These are phyloP conservation scores for Rhagoletis zephyria DNA, from an alignment of 1,140 invertebrate genomes.

Conservation along the genomic window DNA sequence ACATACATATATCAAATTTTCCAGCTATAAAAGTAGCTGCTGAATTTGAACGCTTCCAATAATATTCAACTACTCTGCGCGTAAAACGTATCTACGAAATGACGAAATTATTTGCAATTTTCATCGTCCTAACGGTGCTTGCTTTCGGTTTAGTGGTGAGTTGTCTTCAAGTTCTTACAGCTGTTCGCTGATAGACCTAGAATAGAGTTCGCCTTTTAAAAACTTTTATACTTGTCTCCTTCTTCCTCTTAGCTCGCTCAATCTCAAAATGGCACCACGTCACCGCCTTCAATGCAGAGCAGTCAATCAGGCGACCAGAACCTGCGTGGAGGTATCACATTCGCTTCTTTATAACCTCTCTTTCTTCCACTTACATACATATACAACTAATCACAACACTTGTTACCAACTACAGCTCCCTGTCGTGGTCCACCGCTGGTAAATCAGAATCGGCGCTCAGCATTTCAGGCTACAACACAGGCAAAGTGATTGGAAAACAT, in stretches of 20 bases:
- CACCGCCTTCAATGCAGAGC: not conserved
- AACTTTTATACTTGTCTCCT: not conserved
- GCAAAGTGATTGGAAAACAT: not conserved
- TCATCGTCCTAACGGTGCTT: not conserved
- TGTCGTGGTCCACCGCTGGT: slow-evolving; percentile 7
- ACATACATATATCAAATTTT: not conserved
- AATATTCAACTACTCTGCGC: not conserved
- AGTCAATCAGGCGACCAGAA: not conserved
- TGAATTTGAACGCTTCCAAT: not conserved
- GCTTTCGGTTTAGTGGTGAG: not conserved
- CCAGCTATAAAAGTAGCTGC: not conserved
- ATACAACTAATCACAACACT: not conserved
- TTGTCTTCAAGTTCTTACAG: not conserved
- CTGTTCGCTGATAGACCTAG: not conserved
- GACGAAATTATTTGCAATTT: not conserved
- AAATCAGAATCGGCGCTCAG: not conserved
- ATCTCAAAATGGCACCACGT: not conserved
- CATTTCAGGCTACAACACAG: not conserved
- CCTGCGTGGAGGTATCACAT: slow-evolving; percentile 10
- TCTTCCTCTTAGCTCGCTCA: not conserved
- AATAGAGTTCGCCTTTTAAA: not conserved
- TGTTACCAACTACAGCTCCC: not conserved
- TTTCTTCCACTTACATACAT: not conserved
- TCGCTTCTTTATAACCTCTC: not conserved
- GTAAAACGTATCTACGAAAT: not conserved